These are phyloP conservation scores for Nothobranchius furzeri DNA, from an alignment of 2,113 vertebrate species.

Conservation along the genomic window DNA sequence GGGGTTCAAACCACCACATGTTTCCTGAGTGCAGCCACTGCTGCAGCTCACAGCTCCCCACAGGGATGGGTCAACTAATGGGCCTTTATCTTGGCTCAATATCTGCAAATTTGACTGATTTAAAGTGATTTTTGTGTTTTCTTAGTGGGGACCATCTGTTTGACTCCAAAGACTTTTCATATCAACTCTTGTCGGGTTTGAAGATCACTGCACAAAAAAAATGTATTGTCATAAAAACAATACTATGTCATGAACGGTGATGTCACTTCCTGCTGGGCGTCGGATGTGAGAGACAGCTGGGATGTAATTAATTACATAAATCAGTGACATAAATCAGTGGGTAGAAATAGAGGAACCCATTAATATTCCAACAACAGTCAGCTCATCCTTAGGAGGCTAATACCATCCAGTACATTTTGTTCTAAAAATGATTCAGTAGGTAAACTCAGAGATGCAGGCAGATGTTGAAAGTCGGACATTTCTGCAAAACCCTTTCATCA, in stretches of 20 bases:
- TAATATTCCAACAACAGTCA: conserved; percentile 9
- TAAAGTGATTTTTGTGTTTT: too few relatives aligned
- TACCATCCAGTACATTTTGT: background rate
- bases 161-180: too few relatives aligned
- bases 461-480: conserved; percentile 2
- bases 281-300: conserved; percentile 22
- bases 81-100: too few relatives aligned
- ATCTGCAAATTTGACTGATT: too few relatives aligned
- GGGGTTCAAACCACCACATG: too few relatives aligned
- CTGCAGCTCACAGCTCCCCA: too few relatives aligned
- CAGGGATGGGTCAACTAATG: too few relatives aligned
- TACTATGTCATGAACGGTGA: too few relatives aligned
- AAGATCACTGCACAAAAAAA: background rate
- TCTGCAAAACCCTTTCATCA: background rate
- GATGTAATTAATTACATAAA: conserved; percentile 38
- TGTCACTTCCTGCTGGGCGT: background rate
- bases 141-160: too few relatives aligned
- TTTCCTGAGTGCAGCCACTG: too few relatives aligned
- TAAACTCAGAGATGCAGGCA: background rate
- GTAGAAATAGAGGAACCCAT: conserved; percentile 14
- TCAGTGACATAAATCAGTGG: conserved; percentile 27
- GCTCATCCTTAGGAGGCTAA: conserved; percentile 6
- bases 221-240: background rate
- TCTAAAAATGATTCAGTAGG: background rate
- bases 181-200: too few relatives aligned